A percentile compares a stretch with the other conserved stretches of the same genome.
Conservation (phyloP, 1,140 invertebrate genomes). For the Pseudomyrmex dendroicus region DNA sequence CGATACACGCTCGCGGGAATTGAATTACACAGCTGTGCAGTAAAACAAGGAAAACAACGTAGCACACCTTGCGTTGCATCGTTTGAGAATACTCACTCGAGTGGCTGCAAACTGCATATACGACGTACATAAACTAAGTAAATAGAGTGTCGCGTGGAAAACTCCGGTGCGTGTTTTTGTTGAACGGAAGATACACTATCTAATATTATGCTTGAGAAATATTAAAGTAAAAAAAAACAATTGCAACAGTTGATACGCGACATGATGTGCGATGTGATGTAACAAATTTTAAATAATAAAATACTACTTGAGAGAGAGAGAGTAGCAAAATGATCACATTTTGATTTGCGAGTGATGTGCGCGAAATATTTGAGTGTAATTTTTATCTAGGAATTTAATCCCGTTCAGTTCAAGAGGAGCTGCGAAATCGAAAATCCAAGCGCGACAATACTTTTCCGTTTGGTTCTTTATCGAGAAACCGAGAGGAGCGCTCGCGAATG, state of each 20-base stretch:
- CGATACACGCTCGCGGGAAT: conserved; percentile 24
- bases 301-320: too few relatives aligned
- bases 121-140: conserved; percentile 13
- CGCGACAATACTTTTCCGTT: conserved; percentile 66
- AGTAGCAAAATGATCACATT: neutral
- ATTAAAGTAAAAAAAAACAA: too few relatives aligned
- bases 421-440: conserved; percentile 33
- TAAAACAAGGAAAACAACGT: conserved; percentile 19
- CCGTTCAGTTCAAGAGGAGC: conserved; percentile 58
- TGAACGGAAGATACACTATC: neutral
- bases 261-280: too few relatives aligned
- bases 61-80: neutral
- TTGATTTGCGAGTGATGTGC: neutral
- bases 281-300: too few relatives aligned
- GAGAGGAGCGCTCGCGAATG: conserved; percentile 54
- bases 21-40: conserved; percentile 23
- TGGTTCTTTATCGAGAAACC: conserved; percentile 68
- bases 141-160: neutral
- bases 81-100: conserved; percentile 25
- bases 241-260: too few relatives aligned
- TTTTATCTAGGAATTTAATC: conserved; percentile 62
- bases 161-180: conserved; percentile 3
- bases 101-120: conserved; percentile 20
- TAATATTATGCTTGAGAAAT: too few relatives aligned
- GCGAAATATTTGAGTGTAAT: conserved; percentile 30